Conservation (phyloP, 2,888 invertebrate species). For the Ernsta delagoae region DNA sequence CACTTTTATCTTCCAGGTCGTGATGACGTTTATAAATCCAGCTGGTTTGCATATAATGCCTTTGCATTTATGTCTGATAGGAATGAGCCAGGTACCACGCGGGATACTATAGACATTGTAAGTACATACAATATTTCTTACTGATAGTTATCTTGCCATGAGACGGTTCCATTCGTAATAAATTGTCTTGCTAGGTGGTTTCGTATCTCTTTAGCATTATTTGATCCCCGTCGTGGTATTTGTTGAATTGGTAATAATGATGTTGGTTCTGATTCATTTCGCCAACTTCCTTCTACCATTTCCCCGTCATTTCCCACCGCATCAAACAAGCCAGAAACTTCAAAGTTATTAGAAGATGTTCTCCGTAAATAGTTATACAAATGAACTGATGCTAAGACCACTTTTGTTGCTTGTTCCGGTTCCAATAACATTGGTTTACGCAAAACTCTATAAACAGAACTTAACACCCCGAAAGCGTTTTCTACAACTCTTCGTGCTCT, state of each 20-base stretch:
- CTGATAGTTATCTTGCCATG: constrained; percentile 38
- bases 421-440: constrained; percentile 1
- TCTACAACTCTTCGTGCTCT: no score
- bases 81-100: constrained; percentile 1
- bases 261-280: constrained; percentile 36
- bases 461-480: no score
- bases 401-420: background rate
- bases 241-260: constrained; percentile 37
- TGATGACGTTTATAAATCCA: background rate
- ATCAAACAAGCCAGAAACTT: constrained; percentile 35
- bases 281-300: constrained; percentile 37
- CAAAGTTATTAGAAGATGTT: constrained; percentile 31
- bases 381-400: constrained; percentile 21
- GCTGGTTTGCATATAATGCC: constrained; percentile 37
- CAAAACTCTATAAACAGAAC: no score
- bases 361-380: constrained; percentile 39
- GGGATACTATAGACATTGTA: constrained; percentile 30
- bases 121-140: constrained; percentile 34
- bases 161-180: constrained; percentile 37
- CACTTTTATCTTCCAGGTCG: background rate
- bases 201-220: constrained; percentile 36
- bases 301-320: constrained; percentile 34
- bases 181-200: constrained; percentile 38
- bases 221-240: constrained; percentile 35
- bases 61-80: background rate